These are phyloP conservation scores for Tragelaphus oryx DNA, from an alignment of 2,797 vertebrate genomes.

Conservation along the genomic window DNA sequence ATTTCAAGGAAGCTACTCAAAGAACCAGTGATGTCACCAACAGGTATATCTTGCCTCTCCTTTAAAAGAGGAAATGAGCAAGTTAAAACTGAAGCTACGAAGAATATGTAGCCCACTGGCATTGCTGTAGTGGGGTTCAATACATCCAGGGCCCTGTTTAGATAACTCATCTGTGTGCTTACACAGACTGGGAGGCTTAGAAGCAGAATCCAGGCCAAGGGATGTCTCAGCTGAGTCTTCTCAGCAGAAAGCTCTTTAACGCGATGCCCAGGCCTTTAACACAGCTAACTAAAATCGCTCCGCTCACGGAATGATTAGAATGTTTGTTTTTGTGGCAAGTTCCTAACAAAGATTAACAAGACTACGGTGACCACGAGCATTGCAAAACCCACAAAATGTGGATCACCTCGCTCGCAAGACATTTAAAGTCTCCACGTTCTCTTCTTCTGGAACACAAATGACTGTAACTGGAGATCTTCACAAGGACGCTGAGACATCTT, in stretches of 20 bases:
- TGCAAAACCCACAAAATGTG: constrained; percentile 87
- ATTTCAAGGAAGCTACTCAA: constrained; percentile 91
- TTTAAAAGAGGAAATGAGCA: constrained; percentile 93
- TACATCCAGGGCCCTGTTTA: constrained; percentile 92
- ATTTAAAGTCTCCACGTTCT: constrained; percentile 89
- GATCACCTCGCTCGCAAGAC: constrained; percentile 87
- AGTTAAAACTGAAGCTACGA: constrained; percentile 90
- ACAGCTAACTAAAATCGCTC: constrained; percentile 89
- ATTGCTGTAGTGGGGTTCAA: constrained; percentile 93
- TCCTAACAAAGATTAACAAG: constrained; percentile 89
- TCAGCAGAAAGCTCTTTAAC: constrained; percentile 89
- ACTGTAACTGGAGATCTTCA: constrained; percentile 93
- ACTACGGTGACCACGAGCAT: constrained; percentile 68
- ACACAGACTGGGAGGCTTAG: constrained; percentile 86
- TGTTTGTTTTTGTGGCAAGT: constrained; percentile 86
- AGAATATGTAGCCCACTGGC: constrained; percentile 91
- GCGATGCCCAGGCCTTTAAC: constrained; percentile 91
- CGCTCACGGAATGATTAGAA: constrained; percentile 92
- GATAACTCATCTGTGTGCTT: constrained; percentile 93
- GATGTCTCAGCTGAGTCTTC: constrained; percentile 80
- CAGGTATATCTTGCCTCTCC: constrained; percentile 90
- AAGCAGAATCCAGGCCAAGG: constrained; percentile 87
- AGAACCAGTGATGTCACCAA: constrained; percentile 87
- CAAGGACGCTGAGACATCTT: constrained; percentile 89
- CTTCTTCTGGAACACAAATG: constrained; percentile 89